Conservation (phyloP, 2,797 vertebrate genomes). For the Tokudaia muenninki region DNA sequence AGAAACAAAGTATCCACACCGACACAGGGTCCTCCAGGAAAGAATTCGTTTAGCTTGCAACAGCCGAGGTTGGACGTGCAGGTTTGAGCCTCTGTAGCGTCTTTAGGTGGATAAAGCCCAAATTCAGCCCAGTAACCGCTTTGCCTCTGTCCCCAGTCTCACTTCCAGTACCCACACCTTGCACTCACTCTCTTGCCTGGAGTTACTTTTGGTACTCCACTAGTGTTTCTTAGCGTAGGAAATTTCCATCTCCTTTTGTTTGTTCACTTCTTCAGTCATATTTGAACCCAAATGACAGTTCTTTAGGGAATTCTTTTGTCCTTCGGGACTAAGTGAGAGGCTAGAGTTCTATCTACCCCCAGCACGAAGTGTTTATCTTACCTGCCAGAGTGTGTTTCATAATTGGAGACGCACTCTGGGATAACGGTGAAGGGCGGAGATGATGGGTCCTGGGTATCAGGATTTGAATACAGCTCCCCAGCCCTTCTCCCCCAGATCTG, state of each 20-base stretch:
- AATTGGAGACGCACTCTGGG: background rate
- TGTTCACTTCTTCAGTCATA: background rate
- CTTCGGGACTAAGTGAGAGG: background rate
- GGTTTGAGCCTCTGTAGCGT: background rate
- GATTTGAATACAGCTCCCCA: background rate
- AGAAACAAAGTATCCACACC: background rate
- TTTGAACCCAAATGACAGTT: background rate
- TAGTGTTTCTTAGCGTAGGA: background rate
- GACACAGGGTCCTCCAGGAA: background rate
- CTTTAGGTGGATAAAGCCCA: background rate
- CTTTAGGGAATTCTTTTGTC: background rate
- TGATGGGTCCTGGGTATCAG: background rate
- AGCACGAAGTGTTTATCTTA: background rate
- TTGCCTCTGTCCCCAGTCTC: background rate
- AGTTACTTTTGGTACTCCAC: background rate
- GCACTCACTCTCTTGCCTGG: background rate
- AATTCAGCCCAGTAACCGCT: no score
- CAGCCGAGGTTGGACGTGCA: background rate
- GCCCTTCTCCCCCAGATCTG: background rate
- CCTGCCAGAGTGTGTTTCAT: background rate
- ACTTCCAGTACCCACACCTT: rapidly evolving
- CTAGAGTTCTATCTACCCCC: background rate
- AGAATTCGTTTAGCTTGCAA: background rate
- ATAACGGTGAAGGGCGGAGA: background rate
- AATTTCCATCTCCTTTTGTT: background rate